phyloP scores from a whole-genome alignment of 2,797 vertebrate genomes.

The Lithobates pipiens region DNA sequence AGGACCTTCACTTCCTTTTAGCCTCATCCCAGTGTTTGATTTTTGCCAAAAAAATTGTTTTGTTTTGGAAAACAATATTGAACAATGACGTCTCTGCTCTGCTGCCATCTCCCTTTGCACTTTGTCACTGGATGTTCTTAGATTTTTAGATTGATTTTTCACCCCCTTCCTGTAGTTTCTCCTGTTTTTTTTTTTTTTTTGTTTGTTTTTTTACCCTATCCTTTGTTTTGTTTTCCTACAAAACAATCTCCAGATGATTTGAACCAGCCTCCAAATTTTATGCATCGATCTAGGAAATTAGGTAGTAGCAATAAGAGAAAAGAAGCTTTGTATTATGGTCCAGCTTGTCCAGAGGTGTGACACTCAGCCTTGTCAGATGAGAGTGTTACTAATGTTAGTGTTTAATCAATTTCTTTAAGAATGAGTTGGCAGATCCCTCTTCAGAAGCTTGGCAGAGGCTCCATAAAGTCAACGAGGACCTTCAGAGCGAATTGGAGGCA shows the following conservation, averaged over 20 bases:
- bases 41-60: slow-evolving; percentile 38
- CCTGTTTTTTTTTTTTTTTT: slow-evolving; percentile 27
- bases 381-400: slow-evolving; percentile 88
- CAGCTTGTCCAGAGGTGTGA: slow-evolving; percentile 89
- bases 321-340: slow-evolving; percentile 71
- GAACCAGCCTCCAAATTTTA: slow-evolving; percentile 59
- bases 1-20: slow-evolving; percentile 14
- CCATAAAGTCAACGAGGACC: slow-evolving; percentile 90
- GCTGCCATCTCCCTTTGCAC: neutral
- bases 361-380: slow-evolving; percentile 82
- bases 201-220: slow-evolving; percentile 56
- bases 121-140: neutral
- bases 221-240: slow-evolving; percentile 51
- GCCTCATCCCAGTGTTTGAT: slow-evolving; percentile 26
- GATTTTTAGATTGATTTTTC: slow-evolving; percentile 16
- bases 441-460: slow-evolving; percentile 90
- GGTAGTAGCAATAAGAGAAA: slow-evolving; percentile 65
- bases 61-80: slow-evolving; percentile 50
- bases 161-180: slow-evolving; percentile 2
- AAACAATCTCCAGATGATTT: slow-evolving; percentile 65
- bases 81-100: slow-evolving; percentile 3
- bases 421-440: slow-evolving; percentile 84
- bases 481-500: slow-evolving; percentile 88
- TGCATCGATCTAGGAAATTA: slow-evolving; percentile 71
- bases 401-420: slow-evolving; percentile 98